A percentile compares a stretch with the other conserved stretches of the same genome.
These are phyloP conservation scores for Rhogogaster chlorosoma DNA, from an alignment of 2,888 invertebrate species.

Conservation along the genomic window DNA sequence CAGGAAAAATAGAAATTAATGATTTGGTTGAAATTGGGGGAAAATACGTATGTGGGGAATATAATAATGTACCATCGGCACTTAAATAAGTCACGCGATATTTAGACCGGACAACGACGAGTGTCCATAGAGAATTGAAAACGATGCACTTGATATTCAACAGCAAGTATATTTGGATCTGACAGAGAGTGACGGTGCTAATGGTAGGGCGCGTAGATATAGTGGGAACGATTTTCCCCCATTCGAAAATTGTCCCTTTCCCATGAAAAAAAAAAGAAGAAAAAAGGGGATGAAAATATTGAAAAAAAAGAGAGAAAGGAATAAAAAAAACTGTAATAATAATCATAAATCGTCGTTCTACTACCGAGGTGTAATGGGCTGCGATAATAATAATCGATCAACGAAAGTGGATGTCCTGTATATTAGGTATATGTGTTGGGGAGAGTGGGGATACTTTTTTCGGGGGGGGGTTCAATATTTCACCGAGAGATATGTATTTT, in stretches of 20 bases:
- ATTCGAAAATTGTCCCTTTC: not conserved
- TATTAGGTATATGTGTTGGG: not conserved
- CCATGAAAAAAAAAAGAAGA: not conserved
- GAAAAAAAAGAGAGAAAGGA: not conserved
- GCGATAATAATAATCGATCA: conserved; percentile 33
- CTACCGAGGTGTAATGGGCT: not conserved
- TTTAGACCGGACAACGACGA: no score
- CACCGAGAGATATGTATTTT: not conserved
- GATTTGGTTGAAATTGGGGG: not conserved
- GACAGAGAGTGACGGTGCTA: no score
- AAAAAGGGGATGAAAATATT: no score
- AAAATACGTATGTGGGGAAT: not conserved
- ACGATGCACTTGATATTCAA: no score
- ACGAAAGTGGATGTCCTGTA: conserved; percentile 5
- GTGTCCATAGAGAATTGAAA: no score
- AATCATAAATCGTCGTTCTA: not conserved
- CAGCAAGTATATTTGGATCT: no score
- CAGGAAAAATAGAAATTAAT: not conserved
- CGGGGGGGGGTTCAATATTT: not conserved
- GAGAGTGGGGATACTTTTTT: not conserved
- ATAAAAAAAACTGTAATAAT: not conserved
- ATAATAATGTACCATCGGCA: no score
- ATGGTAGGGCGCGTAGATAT: not conserved
- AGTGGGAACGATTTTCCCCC: not conserved
- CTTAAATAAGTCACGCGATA: no score